These are phyloP conservation scores for Chrysotoxum bicinctum DNA, from an alignment of 2,888 invertebrate species.

Conservation along the genomic window DNA sequence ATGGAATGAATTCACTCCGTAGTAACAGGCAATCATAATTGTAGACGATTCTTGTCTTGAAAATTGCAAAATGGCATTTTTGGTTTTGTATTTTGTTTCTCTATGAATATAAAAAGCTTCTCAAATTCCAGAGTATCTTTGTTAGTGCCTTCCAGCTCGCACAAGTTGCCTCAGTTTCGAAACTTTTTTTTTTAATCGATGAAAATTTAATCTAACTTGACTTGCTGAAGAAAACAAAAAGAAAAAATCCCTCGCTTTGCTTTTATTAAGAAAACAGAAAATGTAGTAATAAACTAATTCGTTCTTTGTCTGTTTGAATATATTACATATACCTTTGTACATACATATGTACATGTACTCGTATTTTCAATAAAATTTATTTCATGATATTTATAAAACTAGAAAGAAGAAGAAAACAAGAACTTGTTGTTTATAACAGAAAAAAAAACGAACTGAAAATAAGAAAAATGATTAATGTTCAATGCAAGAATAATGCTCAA, in stretches of 20 bases:
- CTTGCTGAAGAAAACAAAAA: not conserved
- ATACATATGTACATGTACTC: too few relatives aligned
- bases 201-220: too few relatives aligned
- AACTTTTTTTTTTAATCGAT: not conserved
- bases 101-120: not conserved
- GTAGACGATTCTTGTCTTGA: not conserved
- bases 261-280: not conserved
- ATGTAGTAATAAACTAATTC: not conserved
- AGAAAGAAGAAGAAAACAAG: not conserved
- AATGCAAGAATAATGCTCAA: not conserved
- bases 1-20: conserved; percentile 21
- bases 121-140: conserved; percentile 3
- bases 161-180: not conserved
- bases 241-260: not conserved
- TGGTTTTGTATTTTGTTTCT: not conserved
- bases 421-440: not conserved
- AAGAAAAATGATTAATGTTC: not conserved
- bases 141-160: not conserved
- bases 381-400: not conserved
- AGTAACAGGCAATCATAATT: conserved; percentile 13
- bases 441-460: not conserved
- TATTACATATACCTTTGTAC: not conserved
- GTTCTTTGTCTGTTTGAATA: not conserved
- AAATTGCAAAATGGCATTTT: not conserved
- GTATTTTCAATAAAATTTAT: not conserved